Evolutionary conservation across 2,113 vertebrate genomes (phyloP), one percentile per base, ranked within the genome.

Genomic region (Phrynosoma platyrhinos): DNA sequence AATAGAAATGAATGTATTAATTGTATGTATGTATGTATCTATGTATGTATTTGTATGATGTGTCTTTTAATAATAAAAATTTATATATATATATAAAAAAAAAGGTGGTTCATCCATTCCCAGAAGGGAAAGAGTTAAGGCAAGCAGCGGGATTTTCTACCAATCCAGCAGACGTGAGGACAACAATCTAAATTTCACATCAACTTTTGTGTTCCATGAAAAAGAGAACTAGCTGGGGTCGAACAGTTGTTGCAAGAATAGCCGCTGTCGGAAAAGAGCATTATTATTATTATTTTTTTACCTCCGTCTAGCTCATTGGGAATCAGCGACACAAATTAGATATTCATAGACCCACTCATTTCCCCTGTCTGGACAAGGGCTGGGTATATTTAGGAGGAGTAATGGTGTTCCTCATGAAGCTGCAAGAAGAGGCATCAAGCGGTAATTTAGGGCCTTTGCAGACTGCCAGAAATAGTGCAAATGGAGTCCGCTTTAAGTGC

Each of bases 151-250:
- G 93, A 83, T 40, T 52, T 13, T 6, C 36, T 85, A 86, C 93
- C 93, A 94, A 88, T 68, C 77, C 80, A 90, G 72, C 78, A 90
- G 89, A 84, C 89, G 91, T 91, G 89, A 87, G 84, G 92, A 92
- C 89, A 27, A 8, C 85, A 77, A 90, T 95, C 91, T 91, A 74
- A 87, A 94, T 94, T 95, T 93, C 93, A 92, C 85, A 93, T 93
- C 91, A 89, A 64, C 76, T 55, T 88, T 89, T 87, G 88, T 79
- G 81, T 92, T 81, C 71, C 75, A 92, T 84, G 77, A 77, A 90
- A 89, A 92, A 92, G 85, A 91, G 84, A 94, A 93, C 66, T 93
- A 86, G 32, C 0, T 87, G 78, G 76, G 14, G 87, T 87, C 90
- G 40, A 85, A 91, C 89, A 89, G 32, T 82, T 91, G 77, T 81